Evolutionary conservation across 2,113 vertebrate species (phyloP).

Genomic region (Formicarius rufipectus): DNA sequence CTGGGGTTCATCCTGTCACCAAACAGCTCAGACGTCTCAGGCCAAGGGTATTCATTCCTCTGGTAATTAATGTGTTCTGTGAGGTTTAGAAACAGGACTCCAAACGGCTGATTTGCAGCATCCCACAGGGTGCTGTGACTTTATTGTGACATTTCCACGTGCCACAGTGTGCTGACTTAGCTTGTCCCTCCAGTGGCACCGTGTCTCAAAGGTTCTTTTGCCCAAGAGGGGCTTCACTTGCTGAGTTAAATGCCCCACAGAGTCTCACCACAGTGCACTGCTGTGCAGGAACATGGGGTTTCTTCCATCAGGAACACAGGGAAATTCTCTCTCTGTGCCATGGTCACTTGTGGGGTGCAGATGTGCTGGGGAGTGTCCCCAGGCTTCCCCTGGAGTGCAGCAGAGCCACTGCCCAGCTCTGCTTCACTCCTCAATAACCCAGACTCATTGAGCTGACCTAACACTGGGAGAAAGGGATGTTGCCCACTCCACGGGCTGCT

Average conservation of each 20-base stretch:
- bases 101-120: background rate
- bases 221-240: background rate
- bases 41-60: background rate
- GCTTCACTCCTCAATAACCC: background rate
- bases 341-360: background rate
- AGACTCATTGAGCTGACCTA: background rate
- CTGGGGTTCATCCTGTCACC: background rate
- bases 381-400: rapidly evolving
- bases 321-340: background rate
- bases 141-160: background rate
- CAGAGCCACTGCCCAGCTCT: background rate
- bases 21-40: background rate
- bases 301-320: background rate
- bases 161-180: background rate
- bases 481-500: background rate
- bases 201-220: background rate
- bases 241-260: background rate
- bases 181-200: background rate
- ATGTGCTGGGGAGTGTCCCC: background rate
- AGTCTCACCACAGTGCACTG: background rate
- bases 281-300: background rate
- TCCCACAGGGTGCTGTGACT: background rate
- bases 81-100: background rate
- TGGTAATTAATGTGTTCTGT: background rate
- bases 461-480: background rate